Base-by-base conservation (phyloP, 2,888 invertebrate genomes). In the Apotomis betuletana region DNA sequence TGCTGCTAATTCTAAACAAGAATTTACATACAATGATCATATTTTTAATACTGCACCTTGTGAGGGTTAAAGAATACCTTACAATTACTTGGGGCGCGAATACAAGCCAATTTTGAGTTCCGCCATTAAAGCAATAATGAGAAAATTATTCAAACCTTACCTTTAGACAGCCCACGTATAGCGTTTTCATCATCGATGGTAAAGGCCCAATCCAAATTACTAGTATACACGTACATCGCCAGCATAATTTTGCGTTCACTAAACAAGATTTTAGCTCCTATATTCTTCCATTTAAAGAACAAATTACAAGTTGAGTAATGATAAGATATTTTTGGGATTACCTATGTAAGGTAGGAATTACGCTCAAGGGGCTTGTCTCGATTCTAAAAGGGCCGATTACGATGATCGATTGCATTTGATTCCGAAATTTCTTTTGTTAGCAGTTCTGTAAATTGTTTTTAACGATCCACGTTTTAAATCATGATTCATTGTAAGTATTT, bases 41-140 rank as follows among this genome's bases (percentile, higher is more conserved):
- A 38, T 71, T 67, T 61, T 51, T 63, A n/a, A 54, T 36, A 72
- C 49, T 62, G 67, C 65, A 55, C 69, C 65, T 61, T 41, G 60
- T 54, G 62, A 60, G 62, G 71, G 55, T 63, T 67, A 69, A 65
- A 74, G 27, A 75, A 74, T 71, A 73, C 67, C 55, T 69, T 70
- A 52, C 70, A 70, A 74, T 75, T 69, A 75, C 78, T 76, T 78
- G 67, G 78, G 81, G 83, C 80, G 85, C 83, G 82, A 86, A 86
- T 85, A 81, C 77, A 74, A 77, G 79, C 81, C 85, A 88, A 88
- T 89, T 87, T 82, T 78, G 77, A 83, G 82, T 84, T 81, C 79
- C 78, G 77, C 85, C 79, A 89, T 90, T 89, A 90, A 83, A 76
- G 79, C 77, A 74, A 83, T 89, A 87, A 89, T 89, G 85, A 88